phyloP scores from a whole-genome alignment of 2,113 vertebrate species.

The Mesitornis unicolor region DNA sequence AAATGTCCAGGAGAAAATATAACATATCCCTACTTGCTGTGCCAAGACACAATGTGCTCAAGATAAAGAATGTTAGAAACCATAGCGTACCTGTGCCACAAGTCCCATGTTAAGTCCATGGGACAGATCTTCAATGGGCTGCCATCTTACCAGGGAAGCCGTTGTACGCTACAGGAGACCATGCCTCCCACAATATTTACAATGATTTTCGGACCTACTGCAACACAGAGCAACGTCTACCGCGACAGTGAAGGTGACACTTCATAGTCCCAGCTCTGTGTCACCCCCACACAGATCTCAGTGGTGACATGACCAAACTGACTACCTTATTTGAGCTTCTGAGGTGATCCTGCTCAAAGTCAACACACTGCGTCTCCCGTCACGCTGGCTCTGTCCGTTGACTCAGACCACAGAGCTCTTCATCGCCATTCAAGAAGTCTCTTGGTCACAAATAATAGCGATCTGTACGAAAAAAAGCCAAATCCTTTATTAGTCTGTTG shows the following conservation, averaged over 20 bases:
- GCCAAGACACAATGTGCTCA: not conserved
- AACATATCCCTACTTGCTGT: not conserved
- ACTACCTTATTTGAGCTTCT: not conserved
- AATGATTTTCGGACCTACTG: not conserved
- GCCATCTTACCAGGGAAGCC: not conserved
- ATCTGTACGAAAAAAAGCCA: not conserved
- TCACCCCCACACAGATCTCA: not conserved
- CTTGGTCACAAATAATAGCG: not conserved
- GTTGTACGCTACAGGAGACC: rapidly evolving
- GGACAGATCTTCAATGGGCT: not conserved
- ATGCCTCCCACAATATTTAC: not conserved
- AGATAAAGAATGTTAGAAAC: not conserved
- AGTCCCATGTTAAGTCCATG: not conserved
- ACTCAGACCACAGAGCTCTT: not conserved
- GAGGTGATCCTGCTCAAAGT: not conserved
- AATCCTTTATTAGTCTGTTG: not conserved
- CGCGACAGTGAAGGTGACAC: not conserved
- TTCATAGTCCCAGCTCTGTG: not conserved
- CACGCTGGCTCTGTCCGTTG: not conserved
- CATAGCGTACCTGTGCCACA: not conserved
- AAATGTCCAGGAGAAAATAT: not conserved
- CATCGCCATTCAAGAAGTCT: not conserved
- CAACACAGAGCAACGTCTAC: not conserved
- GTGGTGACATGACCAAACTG: not conserved
- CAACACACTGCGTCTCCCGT: rapidly evolving